These are phyloP conservation scores for Morpho deidamia DNA, from an alignment of 2,888 invertebrate species.

Conservation along the genomic window DNA sequence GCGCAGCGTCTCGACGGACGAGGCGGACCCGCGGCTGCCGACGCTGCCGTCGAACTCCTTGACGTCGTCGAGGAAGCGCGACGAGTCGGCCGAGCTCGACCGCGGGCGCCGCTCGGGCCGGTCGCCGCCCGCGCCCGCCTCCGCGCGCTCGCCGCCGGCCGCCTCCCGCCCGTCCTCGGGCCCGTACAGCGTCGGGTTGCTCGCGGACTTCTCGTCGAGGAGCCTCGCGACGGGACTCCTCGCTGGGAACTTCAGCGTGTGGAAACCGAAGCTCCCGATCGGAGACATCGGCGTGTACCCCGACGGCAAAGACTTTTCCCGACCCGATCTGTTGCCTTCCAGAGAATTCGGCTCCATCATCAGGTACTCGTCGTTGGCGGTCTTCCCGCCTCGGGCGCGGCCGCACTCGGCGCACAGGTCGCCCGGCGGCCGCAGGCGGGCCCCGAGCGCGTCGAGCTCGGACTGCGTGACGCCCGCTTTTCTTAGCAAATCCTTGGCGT, in stretches of 20 bases:
- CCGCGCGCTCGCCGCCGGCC: slow-evolving; percentile 17
- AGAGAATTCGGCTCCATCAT: slow-evolving; percentile 81
- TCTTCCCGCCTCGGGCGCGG: slow-evolving; percentile 52
- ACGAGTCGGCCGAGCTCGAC: slow-evolving; percentile 87
- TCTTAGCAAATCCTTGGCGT: slow-evolving; percentile 82
- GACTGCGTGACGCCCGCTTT: slow-evolving; percentile 75
- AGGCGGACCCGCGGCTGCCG: slow-evolving; percentile 57
- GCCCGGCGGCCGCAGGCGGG: slow-evolving; percentile 46
- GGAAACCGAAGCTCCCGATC: slow-evolving; percentile 67
- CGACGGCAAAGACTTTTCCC: slow-evolving; percentile 42
- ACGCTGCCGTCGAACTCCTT: slow-evolving; percentile 76
- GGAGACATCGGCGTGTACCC: slow-evolving; percentile 89
- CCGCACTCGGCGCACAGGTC: slow-evolving; percentile 81
- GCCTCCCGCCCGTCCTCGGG: slow-evolving; percentile 31
- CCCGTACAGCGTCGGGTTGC: slow-evolving; percentile 82
- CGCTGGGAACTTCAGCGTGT: slow-evolving; percentile 53
- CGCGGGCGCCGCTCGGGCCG: slow-evolving; percentile 66
- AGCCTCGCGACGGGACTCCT: slow-evolving; percentile 43
- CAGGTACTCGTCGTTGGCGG: slow-evolving; percentile 78
- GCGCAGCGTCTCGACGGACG: slow-evolving; percentile 70
- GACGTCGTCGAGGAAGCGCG: slow-evolving; percentile 80
- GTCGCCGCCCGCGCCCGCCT: slow-evolving; percentile 23
- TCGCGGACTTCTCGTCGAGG: slow-evolving; percentile 80
- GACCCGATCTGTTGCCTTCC: slow-evolving; percentile 40
- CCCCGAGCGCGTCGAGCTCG: slow-evolving; percentile 67